Base-by-base conservation (phyloP, 2,797 vertebrate species). In the Crenichthys baileyi region DNA sequence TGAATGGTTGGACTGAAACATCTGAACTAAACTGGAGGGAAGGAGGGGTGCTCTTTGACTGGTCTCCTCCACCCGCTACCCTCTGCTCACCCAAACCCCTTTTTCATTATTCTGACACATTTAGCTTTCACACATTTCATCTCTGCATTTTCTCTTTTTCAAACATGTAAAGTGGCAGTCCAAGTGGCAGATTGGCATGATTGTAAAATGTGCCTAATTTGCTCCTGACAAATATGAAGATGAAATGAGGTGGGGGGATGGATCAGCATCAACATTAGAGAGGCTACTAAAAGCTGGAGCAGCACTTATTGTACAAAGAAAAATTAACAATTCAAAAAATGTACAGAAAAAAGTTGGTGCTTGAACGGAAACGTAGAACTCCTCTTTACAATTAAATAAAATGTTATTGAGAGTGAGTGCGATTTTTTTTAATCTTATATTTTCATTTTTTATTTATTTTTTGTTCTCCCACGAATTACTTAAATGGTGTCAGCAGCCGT, bases 401-500 rank as follows among this genome's bases (percentile, higher is more conserved):
- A 76, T 76, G 78, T 83, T 80, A 85, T 80, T 87, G 76, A 84
- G 87, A 79, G 60, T 48, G 20, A 88, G 81, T 65, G 58, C 51
- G 50, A 71, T 70, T 82, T 89, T 84, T 29, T 70, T 75, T 46
- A 1, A 1, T 78, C 53, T 31, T 81, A 15, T 74, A 89, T 85
- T 76, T 36, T 13, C 20, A 2, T 9, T 36, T 20, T 22, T 53
- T 12, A 3, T 36, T 44, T 72, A 16, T 3, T 24, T 53, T 51
- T 13, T 50, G 15, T 7, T 22, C 46, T 9, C 16, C 7, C 1
- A 7, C 20, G 0, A 71, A 29, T 51, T 11, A 72, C 74, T 77
- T 84, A 90, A 89, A 91, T 80, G 80, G 81, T 89, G 85, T 87
- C 88, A 86, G 80, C 73, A 87, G 81, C 85, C 81, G 85, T 82